phyloP scores from a whole-genome alignment of 2,888 invertebrate genomes.

The Clusia tigrina region DNA sequence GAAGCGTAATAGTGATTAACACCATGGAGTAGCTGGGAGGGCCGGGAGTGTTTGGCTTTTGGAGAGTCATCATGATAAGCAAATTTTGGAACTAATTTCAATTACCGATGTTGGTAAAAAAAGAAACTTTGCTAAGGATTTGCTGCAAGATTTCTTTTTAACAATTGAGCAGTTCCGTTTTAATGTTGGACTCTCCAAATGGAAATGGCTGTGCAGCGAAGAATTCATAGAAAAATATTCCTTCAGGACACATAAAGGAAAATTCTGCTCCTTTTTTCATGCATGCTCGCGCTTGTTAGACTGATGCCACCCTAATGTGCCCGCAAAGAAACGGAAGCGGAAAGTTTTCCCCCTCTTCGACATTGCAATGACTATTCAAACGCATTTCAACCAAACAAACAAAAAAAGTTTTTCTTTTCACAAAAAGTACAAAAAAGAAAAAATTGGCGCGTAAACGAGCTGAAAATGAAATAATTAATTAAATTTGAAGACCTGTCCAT shows the following conservation, averaged over 20 bases:
- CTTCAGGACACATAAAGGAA: too few species aligned
- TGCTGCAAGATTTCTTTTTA: background rate
- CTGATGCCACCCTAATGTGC: too few species aligned
- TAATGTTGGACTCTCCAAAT: background rate
- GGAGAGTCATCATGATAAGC: background rate
- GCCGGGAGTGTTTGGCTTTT: background rate
- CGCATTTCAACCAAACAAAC: background rate
- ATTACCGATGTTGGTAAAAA: background rate
- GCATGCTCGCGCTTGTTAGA: too few species aligned
- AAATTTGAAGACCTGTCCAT: constrained; percentile 22
- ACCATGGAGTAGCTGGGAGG: constrained; percentile 20
- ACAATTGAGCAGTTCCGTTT: background rate
- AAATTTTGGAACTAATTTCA: constrained; percentile 1
- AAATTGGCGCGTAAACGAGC: constrained; percentile 23
- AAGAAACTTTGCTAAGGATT: background rate
- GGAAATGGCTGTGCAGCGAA: too few species aligned
- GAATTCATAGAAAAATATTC: too few species aligned
- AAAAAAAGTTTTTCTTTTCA: constrained; percentile 1
- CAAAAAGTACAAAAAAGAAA: background rate
- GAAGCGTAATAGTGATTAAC: constrained; percentile 39
- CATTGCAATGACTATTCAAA: too few species aligned
- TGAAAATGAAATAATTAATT: constrained; percentile 28
- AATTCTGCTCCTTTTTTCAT: too few species aligned
- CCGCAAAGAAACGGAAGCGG: too few species aligned
- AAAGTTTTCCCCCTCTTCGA: too few species aligned